Evolutionary conservation across 2,797 vertebrate species (phyloP).

Genomic region (Pygocentrus nattereri): DNA sequence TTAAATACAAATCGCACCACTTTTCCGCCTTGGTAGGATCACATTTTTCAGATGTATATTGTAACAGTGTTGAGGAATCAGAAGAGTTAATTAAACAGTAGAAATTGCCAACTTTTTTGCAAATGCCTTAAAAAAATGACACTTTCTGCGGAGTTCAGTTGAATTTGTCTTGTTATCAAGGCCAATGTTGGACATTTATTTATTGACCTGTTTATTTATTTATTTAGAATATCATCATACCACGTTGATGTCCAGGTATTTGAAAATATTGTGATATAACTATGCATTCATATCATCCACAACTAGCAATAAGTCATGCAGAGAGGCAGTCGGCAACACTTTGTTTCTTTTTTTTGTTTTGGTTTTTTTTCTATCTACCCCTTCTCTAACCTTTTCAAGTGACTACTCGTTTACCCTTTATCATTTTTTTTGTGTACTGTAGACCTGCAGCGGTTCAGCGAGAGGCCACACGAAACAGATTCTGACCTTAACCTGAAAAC

Average conservation of each 20-base stretch:
- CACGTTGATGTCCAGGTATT: too few relatives aligned
- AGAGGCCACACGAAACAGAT: neutral
- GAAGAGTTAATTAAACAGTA: too few relatives aligned
- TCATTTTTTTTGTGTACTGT: neutral
- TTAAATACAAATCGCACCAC: too few relatives aligned
- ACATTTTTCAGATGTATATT: too few relatives aligned
- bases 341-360: neutral
- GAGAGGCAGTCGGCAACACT: neutral
- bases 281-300: neutral
- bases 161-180: too few relatives aligned
- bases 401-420: neutral
- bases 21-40: too few relatives aligned
- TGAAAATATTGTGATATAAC: neutral
- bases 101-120: too few relatives aligned
- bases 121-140: too few relatives aligned
- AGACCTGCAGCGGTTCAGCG: neutral
- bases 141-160: too few relatives aligned
- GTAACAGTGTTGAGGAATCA: too few relatives aligned
- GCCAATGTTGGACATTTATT: neutral
- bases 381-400: neutral
- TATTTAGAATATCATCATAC: too few relatives aligned
- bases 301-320: neutral
- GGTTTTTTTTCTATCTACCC: neutral
- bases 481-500: conserved; percentile 14
- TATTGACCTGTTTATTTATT: too few relatives aligned